Percentiles rank a stretch among this genome's conserved stretches.
These are phyloP conservation scores for Agrotis puta DNA, from an alignment of 2,888 invertebrate species.

Conservation along the genomic window DNA sequence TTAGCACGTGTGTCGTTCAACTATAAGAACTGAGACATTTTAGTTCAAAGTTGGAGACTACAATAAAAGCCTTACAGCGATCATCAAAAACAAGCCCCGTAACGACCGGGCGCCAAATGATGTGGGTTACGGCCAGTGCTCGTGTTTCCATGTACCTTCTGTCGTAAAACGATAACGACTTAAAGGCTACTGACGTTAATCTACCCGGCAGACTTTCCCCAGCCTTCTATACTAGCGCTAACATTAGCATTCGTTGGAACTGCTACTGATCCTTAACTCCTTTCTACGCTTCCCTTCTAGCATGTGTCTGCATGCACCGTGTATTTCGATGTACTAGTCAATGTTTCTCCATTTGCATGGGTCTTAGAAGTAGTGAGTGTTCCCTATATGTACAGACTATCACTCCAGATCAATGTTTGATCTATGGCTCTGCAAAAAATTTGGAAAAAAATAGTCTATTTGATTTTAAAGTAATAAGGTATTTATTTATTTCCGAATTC, in stretches of 20 bases:
- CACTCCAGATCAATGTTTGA: not conserved
- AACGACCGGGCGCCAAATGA: slow-evolving; percentile 80
- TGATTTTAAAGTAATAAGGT: not conserved
- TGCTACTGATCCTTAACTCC: slow-evolving; percentile 65
- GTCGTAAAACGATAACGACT: slow-evolving; percentile 81
- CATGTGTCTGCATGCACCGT: slow-evolving; percentile 72
- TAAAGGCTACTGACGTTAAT: slow-evolving; percentile 77
- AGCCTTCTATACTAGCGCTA: slow-evolving; percentile 75
- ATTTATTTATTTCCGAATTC: slow-evolving; percentile 11
- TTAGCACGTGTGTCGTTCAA: slow-evolving; percentile 57
- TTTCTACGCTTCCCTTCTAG: slow-evolving; percentile 67
- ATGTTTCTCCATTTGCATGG: slow-evolving; percentile 66
- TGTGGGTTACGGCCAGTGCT: slow-evolving; percentile 76
- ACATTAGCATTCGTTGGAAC: slow-evolving; percentile 71
- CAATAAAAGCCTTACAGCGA: slow-evolving; percentile 80
- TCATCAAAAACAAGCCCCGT: slow-evolving; percentile 78
- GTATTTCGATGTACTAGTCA: slow-evolving; percentile 55
- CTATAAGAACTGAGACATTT: slow-evolving; percentile 65
- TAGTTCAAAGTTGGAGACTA: slow-evolving; percentile 71
- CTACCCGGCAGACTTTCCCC: slow-evolving; percentile 74
- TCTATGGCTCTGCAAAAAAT: slow-evolving; percentile 28
- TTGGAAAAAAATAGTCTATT: not conserved
- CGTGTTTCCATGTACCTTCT: slow-evolving; percentile 74
- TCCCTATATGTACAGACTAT: slow-evolving; percentile 1
- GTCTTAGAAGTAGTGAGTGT: slow-evolving; percentile 51